Conservation (phyloP, 2,797 vertebrate genomes). For the Brotula barbata region DNA sequence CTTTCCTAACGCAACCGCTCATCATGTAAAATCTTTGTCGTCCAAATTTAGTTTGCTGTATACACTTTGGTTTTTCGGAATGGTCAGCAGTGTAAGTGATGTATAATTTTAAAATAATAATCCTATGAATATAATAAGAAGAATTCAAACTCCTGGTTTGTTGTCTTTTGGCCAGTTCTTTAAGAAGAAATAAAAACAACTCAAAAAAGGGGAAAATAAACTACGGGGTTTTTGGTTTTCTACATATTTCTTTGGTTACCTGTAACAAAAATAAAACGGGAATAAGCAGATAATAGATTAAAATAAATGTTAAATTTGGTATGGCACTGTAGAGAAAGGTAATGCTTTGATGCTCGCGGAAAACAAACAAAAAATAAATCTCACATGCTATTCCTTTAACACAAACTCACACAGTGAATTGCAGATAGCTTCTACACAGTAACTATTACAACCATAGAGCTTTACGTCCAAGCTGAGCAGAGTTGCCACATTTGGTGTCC, state of each 20-base stretch:
- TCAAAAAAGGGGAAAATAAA: constrained; percentile 67
- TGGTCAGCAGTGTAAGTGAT: constrained; percentile 77
- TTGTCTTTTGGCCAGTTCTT: constrained; percentile 81
- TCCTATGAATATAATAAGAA: constrained; percentile 60
- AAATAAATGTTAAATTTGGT: constrained; percentile 79
- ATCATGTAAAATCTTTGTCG: constrained; percentile 56
- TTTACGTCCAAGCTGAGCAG: constrained; percentile 76
- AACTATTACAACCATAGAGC: constrained; percentile 78
- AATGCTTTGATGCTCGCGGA: constrained; percentile 71
- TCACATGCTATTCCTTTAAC: constrained; percentile 77
- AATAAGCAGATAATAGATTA: constrained; percentile 67
- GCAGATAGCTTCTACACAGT: constrained; percentile 78
- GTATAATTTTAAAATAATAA: constrained; percentile 62
- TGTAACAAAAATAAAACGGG: constrained; percentile 85
- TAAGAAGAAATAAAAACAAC: constrained; percentile 50
- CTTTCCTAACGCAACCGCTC: constrained; percentile 53
- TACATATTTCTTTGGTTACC: constrained; percentile 87
- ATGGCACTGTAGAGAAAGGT: constrained; percentile 77
- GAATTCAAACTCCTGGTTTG: constrained; percentile 71
- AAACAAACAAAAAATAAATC: constrained; percentile 68
- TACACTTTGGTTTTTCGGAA: constrained; percentile 84
- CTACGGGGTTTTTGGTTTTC: constrained; percentile 85
- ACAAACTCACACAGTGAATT: constrained; percentile 82
- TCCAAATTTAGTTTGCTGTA: constrained; percentile 72
- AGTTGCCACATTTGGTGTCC: constrained; percentile 80